These are phyloP conservation scores for Harpalus rubripes DNA, from an alignment of 2,888 invertebrate species.

Conservation along the genomic window DNA sequence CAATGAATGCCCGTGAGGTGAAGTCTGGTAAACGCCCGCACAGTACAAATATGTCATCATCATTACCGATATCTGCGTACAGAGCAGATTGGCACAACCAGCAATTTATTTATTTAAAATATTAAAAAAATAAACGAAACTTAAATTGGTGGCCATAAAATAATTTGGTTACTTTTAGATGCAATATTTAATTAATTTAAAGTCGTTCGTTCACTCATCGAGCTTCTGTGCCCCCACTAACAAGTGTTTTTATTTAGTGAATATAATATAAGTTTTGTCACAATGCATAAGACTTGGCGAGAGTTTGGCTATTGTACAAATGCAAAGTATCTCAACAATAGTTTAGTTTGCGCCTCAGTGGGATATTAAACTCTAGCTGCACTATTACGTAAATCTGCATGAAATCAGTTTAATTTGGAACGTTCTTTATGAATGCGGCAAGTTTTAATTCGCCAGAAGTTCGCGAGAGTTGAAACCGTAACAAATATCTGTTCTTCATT, in stretches of 20 bases:
- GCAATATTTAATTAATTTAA: too few species aligned
- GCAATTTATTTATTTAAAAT: too few species aligned
- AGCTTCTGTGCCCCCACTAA: not conserved
- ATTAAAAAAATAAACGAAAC: too few species aligned
- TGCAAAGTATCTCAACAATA: not conserved
- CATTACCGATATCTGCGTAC: too few species aligned
- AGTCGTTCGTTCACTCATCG: too few species aligned
- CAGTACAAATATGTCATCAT: too few species aligned
- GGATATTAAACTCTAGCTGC: not conserved
- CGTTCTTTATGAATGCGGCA: constrained; percentile 10
- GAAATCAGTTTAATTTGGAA: constrained; percentile 26
- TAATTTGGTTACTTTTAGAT: too few species aligned
- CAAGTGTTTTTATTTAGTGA: not conserved
- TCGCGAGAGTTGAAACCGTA: not conserved
- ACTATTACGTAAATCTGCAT: constrained; percentile 13
- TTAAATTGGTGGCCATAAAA: too few species aligned
- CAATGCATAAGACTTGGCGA: not conserved
- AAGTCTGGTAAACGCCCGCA: too few species aligned
- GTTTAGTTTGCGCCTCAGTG: not conserved
- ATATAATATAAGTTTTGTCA: not conserved
- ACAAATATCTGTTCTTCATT: constrained; percentile 52
- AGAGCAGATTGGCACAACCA: too few species aligned
- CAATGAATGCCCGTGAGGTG: too few species aligned
- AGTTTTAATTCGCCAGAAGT: constrained; percentile 15
- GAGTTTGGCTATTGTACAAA: not conserved